Base-by-base conservation (phyloP, 2,113 vertebrate species). In the Labrus mixtus region DNA sequence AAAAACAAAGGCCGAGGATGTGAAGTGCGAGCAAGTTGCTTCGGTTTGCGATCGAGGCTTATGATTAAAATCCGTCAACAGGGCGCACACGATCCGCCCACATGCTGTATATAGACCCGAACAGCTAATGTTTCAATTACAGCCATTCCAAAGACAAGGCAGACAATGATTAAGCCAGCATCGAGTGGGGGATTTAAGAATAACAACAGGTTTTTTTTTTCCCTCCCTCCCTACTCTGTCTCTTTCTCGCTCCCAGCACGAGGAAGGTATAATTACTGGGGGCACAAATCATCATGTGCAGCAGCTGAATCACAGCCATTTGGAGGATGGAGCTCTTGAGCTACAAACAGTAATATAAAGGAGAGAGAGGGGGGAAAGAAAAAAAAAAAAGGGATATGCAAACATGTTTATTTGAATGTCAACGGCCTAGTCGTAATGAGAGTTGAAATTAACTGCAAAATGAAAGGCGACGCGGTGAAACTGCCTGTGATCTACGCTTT, bases 81-180 rank as follows among this genome's bases (percentile, higher is more conserved):
- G 68, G 85, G 80, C 25, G 39, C 78, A 64, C 33, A 0, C 43
- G n/a, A 74, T 72, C 79, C 86, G 19, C 91, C 90, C 87, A 90
- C 91, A 79, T 65, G 70, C 89, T 78, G 79, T 48, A 87, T 81
- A 87, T 78, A 85, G 83, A 90, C 78, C 65, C 50, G 69, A 84
- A 80, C 81, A 73, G 86, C 85, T 90, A 90, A 91, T 89, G 91
- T 92, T 91, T 93, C 92, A 91, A 92, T 93, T 92, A 90, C 83
- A 91, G 87, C 81, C 86, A 54, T 84, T 69, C 37, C 73, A 76
- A 87, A 89, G 88, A 91, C 90, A 81, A 89, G 80, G 75, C 82
- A 90, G 87, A 87, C 87, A 84, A 90, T 88, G 88, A 92, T 90
- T 90, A 93, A 88, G 83, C 87, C 83, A n/a, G 68, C 77, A 76